These are phyloP conservation scores for Nephrotoma guestfalica DNA, from an alignment of 2,888 invertebrate species.

Conservation along the genomic window DNA sequence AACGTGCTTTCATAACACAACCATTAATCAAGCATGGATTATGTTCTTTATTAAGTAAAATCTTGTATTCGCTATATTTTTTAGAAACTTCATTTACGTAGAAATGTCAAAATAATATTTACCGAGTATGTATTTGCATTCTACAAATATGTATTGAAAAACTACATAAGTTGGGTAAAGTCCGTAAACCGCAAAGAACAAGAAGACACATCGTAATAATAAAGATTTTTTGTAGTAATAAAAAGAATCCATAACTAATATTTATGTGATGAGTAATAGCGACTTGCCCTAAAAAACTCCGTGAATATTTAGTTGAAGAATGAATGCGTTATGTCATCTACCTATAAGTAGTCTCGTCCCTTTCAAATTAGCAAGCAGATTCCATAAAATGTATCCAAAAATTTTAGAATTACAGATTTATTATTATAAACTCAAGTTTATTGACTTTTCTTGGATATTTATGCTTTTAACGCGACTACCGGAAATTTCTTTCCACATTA, in stretches of 20 bases:
- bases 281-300: neutral
- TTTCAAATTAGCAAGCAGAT: neutral
- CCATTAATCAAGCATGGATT: neutral
- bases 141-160: neutral
- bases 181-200: neutral
- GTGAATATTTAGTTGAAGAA: neutral
- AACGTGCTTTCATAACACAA: neutral
- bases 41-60: neutral
- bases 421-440: neutral
- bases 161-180: neutral
- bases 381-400: neutral
- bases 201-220: neutral
- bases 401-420: neutral
- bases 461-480: neutral
- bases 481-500: neutral
- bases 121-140: neutral
- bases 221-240: neutral
- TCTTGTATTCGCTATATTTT: neutral
- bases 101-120: neutral
- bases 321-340: neutral
- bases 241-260: neutral
- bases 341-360: neutral
- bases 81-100: neutral
- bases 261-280: neutral
- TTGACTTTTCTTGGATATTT: neutral